A percentile compares a stretch with the other conserved stretches of the same genome.
Conservation (phyloP, 1,140 invertebrate genomes). For the Pentalonia nigronervosa region DNA sequence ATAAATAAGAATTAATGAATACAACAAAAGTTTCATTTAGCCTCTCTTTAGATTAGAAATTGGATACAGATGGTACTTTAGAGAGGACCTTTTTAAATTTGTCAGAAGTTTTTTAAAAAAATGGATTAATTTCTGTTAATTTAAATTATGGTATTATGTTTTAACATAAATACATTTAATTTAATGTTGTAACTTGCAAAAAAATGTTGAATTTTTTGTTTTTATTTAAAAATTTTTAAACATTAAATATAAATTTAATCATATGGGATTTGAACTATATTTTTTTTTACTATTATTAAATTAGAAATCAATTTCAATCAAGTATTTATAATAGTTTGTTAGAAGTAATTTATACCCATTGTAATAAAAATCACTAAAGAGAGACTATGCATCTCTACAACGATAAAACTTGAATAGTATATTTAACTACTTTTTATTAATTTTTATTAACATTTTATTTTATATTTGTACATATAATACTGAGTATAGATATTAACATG, state of each 20-base stretch:
- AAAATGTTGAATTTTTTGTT: neutral
- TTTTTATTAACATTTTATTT: neutral
- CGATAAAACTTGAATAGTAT: neutral
- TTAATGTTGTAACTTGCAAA: neutral
- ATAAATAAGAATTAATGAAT: neutral
- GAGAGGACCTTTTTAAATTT: constrained; percentile 2
- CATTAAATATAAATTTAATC: no score
- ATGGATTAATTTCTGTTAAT: neutral
- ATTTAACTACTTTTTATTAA: neutral
- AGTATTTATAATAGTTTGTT: neutral
- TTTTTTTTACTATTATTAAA: neutral
- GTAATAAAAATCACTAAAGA: neutral
- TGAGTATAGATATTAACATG: neutral
- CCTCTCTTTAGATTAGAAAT: constrained; percentile 15
- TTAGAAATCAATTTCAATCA: neutral
- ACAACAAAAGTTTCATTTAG: neutral
- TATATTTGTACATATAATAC: neutral
- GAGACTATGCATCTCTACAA: neutral
- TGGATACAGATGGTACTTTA: neutral
- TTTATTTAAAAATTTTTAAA: neutral
- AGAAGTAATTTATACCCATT: neutral
- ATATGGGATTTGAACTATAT: no score
- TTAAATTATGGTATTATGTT: no score
- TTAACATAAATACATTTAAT: no score
- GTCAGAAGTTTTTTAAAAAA: neutral